phyloP scores from a whole-genome alignment of 2,113 vertebrate genomes.

The Thermophis baileyi region DNA sequence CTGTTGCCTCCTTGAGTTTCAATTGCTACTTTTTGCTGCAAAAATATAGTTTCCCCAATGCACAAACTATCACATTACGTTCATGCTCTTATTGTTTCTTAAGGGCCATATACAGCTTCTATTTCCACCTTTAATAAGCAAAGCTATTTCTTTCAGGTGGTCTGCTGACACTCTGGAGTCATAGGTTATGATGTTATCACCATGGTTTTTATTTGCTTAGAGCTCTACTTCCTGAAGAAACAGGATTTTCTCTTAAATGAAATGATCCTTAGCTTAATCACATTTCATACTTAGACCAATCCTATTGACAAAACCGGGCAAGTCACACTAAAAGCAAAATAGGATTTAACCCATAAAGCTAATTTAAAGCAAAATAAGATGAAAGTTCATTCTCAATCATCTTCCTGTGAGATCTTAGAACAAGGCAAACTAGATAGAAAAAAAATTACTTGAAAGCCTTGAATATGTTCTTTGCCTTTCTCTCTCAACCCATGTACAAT shows the following conservation, averaged over 20 bases:
- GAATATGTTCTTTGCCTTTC: not conserved
- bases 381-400: not conserved
- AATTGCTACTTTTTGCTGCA: not conserved
- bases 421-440: not conserved
- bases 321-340: not conserved
- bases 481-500: not conserved
- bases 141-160: not conserved
- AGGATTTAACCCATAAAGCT: conserved; percentile 5
- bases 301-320: not conserved
- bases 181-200: not conserved
- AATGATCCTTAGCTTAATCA: conserved; percentile 10
- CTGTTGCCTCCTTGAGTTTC: not conserved
- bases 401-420: not conserved
- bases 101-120: not conserved
- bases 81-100: not conserved
- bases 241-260: conserved; percentile 16
- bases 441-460: not conserved
- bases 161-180: not conserved
- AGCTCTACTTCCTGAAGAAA: conserved; percentile 3
- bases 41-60: not conserved
- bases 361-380: not conserved
- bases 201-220: conserved; percentile 1
- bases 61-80: not conserved
- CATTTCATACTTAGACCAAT: not conserved
- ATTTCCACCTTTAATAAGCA: not conserved